Base-by-base conservation (phyloP, 2,888 invertebrate genomes). In the Eupeodes luniger region DNA sequence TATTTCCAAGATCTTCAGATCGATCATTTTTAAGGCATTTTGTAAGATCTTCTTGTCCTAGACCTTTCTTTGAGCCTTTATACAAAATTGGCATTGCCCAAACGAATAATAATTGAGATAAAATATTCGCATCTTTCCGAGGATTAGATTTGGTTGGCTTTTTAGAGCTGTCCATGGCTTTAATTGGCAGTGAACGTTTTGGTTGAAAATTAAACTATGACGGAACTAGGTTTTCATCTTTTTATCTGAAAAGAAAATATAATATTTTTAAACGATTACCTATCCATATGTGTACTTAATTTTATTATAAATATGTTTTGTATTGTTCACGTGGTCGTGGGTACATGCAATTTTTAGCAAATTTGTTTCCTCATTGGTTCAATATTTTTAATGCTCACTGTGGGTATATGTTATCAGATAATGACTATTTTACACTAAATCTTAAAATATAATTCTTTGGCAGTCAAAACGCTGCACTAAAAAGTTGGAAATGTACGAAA, bases 31-130 rank as follows among this genome's bases (percentile, higher is more conserved):
- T 94, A 10, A 95, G 93, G 0, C 96, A 96, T 91, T 95, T 95
- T 44, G 96, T 95, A 36, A 97, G 94, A 93, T 97, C 97, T 10
- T 94, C 93, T 74, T 96, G 94, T 90, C 95, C 95, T 12, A 97
- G 89, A 2, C 94, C 93, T 12, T 91, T 89, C 6, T 90, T 91
- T 2, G 92, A 90, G 16, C 94, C 94, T 49, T 91, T 92, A 81
- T 91, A 93, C 5, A 94, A 89, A 34, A 93, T 64, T 5, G 94
- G 94, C 72, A 93, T 89, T 9, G 92, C 89, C 94, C 94, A 94
- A 44, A 91, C 90, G 90, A 94, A 94, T 70, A 93, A 86, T 70
- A 93, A 62, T 89, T 93, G 93, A 6, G 94, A 93, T 16, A 94
- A 89, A 44, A 92, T 90, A 89, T 92, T 93, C 2, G 93, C 93